Evolutionary conservation across 1,140 invertebrate genomes (phyloP), one percentile per base, ranked within the genome.

Genomic region (Hylaeus volcanicus): DNA sequence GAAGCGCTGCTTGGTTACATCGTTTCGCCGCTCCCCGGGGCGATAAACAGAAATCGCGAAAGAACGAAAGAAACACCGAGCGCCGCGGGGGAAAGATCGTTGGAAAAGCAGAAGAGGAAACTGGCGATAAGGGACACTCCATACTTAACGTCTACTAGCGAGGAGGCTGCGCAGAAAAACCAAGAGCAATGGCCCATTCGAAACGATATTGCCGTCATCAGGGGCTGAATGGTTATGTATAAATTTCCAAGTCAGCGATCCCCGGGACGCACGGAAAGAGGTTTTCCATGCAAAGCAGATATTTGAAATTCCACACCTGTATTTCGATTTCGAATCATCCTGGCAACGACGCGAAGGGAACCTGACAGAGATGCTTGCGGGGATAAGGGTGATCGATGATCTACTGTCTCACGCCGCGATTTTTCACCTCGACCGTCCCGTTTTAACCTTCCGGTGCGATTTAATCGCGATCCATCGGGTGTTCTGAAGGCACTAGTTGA

Each of bases 251-350:
- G 84, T 83, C 85, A 84, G 88, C 88, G 82, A 89, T 88, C 63
- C 76, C 41, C 75, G 72, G 60, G 64, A 51, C 63, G 66, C 65
- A n/a, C 66, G 82, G 85, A 74, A 81, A 81, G 83, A 88, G 82
- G 69, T 68, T 55, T 68, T 82, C 88, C 88, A 90, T 89, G 89
- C 89, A 89, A 91, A 92, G 74, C 82, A 89, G 91, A 87, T 87
- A 89, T 87, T 91, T 90, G 89, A 87, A 89, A 91, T 91, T 91
- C 90, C 88, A 82, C 74, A 66, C 76, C 79, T 63, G 79, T 87
- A 78, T 78, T 71, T 66, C 79, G 72, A 80, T 79, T 26, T 61
- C 68, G 55, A 76, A 64, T 56, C 58, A 56, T 11, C 71, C 55
- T 4, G 5, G 14, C n/a, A 66, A 48, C 43, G 64, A 48, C 41